Evolutionary conservation across 64 coral and sea anemone genomes (phyloP).

Genomic region (Montipora sp.): DNA sequence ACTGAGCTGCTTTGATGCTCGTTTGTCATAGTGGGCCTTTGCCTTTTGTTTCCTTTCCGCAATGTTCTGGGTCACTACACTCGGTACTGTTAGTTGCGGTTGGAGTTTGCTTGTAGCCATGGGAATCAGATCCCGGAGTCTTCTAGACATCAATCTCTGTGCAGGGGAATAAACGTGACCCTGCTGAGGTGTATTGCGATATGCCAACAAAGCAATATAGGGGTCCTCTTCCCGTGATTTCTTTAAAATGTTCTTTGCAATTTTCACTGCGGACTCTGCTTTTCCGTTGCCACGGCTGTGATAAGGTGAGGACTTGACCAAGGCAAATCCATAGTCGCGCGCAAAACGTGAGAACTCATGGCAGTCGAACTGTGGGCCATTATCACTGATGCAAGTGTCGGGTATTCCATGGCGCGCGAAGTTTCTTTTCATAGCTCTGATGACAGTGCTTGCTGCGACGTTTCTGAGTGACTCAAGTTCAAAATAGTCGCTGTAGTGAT

Average conservation of each 20-base stretch:
- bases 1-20: constrained; percentile 33
- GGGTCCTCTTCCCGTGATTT: constrained; percentile 53
- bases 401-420: constrained; percentile 50
- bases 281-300: too few species aligned
- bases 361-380: constrained; percentile 63
- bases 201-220: constrained; percentile 43
- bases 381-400: constrained; percentile 32
- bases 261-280: constrained; percentile 13
- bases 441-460: neutral
- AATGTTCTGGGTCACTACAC: constrained; percentile 26
- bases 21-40: constrained; percentile 17
- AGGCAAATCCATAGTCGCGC: constrained; percentile 39
- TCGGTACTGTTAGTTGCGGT: constrained; percentile 16
- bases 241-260: constrained; percentile 46
- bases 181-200: constrained; percentile 47
- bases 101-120: constrained; percentile 26
- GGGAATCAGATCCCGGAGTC: constrained; percentile 21
- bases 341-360: constrained; percentile 63
- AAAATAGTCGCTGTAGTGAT: constrained; percentile 44
- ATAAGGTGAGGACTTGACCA: too few species aligned
- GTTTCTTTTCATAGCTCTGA: constrained; percentile 45
- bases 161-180: constrained; percentile 48
- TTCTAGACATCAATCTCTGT: constrained; percentile 29
- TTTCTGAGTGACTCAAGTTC: constrained; percentile 18
- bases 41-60: constrained; percentile 37